A percentile compares a stretch with the other conserved stretches of the same genome.
phyloP scores from a whole-genome alignment of 2,797 vertebrate genomes.

The Enteromius afrohamiltoni region DNA sequence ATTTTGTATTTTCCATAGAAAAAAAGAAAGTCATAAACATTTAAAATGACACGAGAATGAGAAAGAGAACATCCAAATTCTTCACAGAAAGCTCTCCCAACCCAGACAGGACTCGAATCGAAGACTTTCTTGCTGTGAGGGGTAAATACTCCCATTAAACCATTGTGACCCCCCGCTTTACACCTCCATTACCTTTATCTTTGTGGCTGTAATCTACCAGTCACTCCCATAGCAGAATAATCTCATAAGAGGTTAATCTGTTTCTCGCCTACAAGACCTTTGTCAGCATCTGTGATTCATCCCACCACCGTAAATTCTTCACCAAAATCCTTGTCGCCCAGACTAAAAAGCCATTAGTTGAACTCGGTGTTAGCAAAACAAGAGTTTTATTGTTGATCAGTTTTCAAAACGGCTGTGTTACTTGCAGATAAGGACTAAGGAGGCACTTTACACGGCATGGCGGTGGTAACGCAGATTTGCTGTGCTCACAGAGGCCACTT shows the following conservation, averaged over 20 bases:
- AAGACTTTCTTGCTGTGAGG: background rate
- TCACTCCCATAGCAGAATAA: background rate
- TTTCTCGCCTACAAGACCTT: background rate
- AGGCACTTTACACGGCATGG: slow-evolving; percentile 39
- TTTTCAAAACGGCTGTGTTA: slow-evolving; percentile 46
- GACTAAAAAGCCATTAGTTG: slow-evolving; percentile 35
- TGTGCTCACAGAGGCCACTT: slow-evolving; percentile 8
- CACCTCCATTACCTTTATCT: slow-evolving; percentile 19
- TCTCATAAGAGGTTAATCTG: background rate
- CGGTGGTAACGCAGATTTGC: slow-evolving; percentile 26
- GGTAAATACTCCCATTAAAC: background rate
- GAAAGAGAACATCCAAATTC: background rate
- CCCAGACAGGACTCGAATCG: background rate
- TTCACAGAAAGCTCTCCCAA: background rate
- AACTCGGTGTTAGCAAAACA: slow-evolving; percentile 24
- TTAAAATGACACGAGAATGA: background rate
- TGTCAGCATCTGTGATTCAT: slow-evolving; percentile 20
- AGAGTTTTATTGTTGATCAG: slow-evolving; percentile 24
- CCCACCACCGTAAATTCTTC: slow-evolving; percentile 12
- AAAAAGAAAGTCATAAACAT: background rate
- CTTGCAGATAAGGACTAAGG: slow-evolving; percentile 57
- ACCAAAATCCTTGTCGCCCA: slow-evolving; percentile 19
- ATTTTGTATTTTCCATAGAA: background rate
- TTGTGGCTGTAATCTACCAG: background rate
- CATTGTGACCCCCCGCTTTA: background rate